Base-by-base conservation (phyloP, 2,797 vertebrate species). In the Hemitrygon akajei region DNA sequence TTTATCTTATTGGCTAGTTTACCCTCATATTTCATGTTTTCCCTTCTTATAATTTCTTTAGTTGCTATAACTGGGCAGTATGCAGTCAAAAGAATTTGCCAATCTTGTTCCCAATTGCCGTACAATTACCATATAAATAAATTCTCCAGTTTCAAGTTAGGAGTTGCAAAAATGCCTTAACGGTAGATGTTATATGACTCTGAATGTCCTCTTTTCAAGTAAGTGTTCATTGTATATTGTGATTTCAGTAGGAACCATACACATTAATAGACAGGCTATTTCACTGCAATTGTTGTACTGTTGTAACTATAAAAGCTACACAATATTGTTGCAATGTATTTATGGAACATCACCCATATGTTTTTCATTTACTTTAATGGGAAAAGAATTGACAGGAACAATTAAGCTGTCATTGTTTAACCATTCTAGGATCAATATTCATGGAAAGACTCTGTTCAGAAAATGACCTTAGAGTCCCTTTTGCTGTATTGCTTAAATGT, bases 301-400 rank as follows among this genome's bases (percentile, higher is more conserved):
- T 9, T 37, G 66, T 30, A 69, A 71, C 63, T 20, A 34, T 71
- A 91, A 66, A 91, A 10, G 63, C 30, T 37, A 12, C 34, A 71
- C 66, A 69, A 69, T 40, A 18, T 22, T 58, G 66, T 10, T 69
- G n/a, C 20, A 9, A 40, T 37, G 34, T 69, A 71, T 91, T n/a
- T 69, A 69, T 91, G 22, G 18, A 71, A 91, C 87, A 66, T 14
- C n/a, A 91, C 34, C 87, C 34, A 34, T 71, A 69, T 37, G n/a
- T 37, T 91, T 91, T 71, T 63, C 22, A 63, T 91, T 91, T 71
- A 34, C 58, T 91, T 71, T 91, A 66, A 89, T 89, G n/a, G 12
- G 81, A 91, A 91, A 91, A 5, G 22, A 71, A 25, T 91, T 69
- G 87, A 91, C 58, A 91, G n/a, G n/a, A 71, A 18, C 20, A 69